These are phyloP conservation scores for Cassiopea andromeda DNA, from an alignment of 30 jellyfish, hydroid and myxozoan genomes.

Conservation along the genomic window DNA sequence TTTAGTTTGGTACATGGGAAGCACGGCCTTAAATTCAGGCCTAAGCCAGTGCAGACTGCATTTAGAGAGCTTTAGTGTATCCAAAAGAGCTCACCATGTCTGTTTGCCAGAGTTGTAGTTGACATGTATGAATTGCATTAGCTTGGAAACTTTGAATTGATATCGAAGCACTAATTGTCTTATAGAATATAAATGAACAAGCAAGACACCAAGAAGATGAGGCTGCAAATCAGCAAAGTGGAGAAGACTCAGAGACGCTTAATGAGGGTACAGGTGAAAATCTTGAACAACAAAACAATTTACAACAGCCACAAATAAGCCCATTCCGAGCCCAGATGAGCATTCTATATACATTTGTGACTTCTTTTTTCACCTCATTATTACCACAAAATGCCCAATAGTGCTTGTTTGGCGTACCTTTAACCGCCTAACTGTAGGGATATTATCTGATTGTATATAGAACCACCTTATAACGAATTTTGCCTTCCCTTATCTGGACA, in stretches of 20 bases:
- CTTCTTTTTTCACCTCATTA: slow-evolving; percentile 72
- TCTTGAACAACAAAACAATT: neutral
- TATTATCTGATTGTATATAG: neutral
- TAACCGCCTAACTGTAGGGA: neutral
- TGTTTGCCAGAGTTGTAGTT: too few species aligned
- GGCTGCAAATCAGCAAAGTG: slow-evolving; percentile 1
- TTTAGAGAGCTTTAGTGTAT: too few species aligned
- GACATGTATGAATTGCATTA: too few species aligned
- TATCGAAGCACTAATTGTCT: neutral
- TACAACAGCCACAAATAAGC: slow-evolving; percentile 10
- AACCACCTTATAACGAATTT: too few species aligned
- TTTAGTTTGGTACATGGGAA: too few species aligned
- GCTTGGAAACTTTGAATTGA: too few species aligned
- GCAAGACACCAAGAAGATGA: slow-evolving; percentile 28
- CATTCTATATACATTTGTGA: slow-evolving; percentile 59
- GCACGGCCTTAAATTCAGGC: too few species aligned
- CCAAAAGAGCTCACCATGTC: too few species aligned
- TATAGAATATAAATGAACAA: slow-evolving; percentile 23
- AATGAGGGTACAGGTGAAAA: slow-evolving; percentile 21
- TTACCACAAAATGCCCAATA: slow-evolving; percentile 66
- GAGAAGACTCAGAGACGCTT: slow-evolving; percentile 9
- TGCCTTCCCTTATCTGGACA: too few species aligned
- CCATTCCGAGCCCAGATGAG: slow-evolving; percentile 52
- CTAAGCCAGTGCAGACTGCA: too few species aligned
- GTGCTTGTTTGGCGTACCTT: neutral